These are phyloP conservation scores for Bergia puertoricense DNA, from an alignment of 92 coral and sea anemone genomes.

Conservation along the genomic window DNA sequence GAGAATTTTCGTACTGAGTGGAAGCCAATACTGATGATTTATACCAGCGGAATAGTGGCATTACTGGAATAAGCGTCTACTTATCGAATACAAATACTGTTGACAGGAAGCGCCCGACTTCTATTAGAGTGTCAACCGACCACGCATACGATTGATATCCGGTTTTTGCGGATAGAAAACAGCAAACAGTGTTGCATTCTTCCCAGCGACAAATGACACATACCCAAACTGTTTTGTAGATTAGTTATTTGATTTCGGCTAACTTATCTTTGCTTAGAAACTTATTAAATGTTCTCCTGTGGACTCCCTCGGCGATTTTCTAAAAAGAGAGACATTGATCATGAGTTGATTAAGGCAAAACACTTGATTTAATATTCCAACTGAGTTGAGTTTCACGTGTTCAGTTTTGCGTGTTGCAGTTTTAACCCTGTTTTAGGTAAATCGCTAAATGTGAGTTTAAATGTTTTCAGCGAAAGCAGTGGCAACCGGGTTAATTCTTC, in stretches of 20 bases:
- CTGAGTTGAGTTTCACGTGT: background rate
- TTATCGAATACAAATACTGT: slow-evolving; percentile 17
- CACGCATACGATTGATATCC: background rate
- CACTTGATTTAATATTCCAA: background rate
- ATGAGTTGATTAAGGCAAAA: background rate
- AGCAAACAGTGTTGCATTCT: background rate
- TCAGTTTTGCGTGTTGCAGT: background rate
- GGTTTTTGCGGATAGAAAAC: background rate
- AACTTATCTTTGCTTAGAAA: background rate
- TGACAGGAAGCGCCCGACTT: background rate
- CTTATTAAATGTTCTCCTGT: too few relatives aligned
- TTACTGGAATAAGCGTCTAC: slow-evolving; percentile 15
- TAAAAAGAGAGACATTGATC: too few relatives aligned
- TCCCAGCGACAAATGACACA: too few relatives aligned
- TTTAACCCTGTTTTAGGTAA: background rate
- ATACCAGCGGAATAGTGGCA: background rate
- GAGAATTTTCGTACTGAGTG: background rate
- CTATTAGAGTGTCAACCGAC: background rate
- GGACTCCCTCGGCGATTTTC: too few relatives aligned
- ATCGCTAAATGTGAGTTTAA: background rate
- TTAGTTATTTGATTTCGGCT: background rate
- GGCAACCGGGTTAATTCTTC: background rate
- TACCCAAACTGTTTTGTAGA: too few relatives aligned
- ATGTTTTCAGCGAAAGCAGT: background rate
- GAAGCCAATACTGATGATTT: background rate